Evolutionary conservation across 2,113 vertebrate species (phyloP).

Genomic region (Turnix velox): DNA sequence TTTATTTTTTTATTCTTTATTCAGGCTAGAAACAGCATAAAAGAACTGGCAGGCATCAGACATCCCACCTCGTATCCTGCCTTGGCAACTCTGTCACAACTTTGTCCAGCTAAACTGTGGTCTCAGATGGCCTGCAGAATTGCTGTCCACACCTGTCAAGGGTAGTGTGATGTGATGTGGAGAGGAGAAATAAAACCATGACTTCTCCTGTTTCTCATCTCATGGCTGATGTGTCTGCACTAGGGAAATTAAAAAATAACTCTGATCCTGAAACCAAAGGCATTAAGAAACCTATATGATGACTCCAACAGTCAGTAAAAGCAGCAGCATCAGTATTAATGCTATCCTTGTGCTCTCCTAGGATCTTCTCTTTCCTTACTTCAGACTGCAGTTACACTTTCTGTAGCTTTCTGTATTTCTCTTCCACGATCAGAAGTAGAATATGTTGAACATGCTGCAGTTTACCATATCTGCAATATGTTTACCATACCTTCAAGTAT

Average conservation of each 20-base stretch:
- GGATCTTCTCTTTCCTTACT: background rate
- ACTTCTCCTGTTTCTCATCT: background rate
- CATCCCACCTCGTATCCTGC: background rate
- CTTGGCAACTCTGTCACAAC: background rate
- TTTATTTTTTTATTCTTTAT: background rate
- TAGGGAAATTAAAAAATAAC: fast-evolving
- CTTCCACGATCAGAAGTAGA: background rate
- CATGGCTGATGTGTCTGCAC: background rate
- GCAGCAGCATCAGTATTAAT: background rate
- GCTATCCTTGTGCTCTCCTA: background rate
- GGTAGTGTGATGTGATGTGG: background rate
- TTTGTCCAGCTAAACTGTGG: background rate
- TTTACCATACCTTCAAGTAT: background rate
- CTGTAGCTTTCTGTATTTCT: background rate
- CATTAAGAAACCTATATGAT: background rate
- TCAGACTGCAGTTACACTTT: background rate
- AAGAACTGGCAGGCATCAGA: background rate
- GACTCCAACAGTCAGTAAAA: background rate
- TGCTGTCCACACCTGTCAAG: background rate
- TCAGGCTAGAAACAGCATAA: background rate
- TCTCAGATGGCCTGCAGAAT: background rate
- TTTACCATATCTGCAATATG: background rate
- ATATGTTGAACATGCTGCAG: background rate
- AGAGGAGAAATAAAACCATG: background rate
- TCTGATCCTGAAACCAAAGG: background rate